These are phyloP conservation scores for Cremastinae sp. DNA, from an alignment of 2,888 invertebrate species.

Conservation along the genomic window DNA sequence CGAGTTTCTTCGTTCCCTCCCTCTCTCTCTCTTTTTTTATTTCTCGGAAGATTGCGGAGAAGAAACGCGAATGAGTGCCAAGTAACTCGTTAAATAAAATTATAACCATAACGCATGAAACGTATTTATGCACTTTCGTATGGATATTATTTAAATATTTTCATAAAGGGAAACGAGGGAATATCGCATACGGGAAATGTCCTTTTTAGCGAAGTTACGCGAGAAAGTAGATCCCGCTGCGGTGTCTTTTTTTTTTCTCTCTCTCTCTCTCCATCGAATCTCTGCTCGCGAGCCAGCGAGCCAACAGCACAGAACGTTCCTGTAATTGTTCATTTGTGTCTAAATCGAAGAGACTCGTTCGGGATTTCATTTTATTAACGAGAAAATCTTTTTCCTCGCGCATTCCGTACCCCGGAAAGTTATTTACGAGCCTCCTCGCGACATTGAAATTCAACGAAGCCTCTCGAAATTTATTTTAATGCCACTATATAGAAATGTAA, in stretches of 20 bases:
- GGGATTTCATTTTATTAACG: background rate
- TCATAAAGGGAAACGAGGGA: too few species aligned
- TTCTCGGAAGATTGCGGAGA: too few species aligned
- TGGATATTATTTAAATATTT: slow-evolving; percentile 1
- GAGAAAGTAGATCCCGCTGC: background rate
- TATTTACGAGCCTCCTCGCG: background rate
- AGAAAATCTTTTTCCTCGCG: background rate
- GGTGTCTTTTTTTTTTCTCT: too few species aligned
- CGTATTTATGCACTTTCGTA: slow-evolving; percentile 24
- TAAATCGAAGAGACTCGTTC: background rate
- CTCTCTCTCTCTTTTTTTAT: background rate
- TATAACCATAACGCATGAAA: slow-evolving; percentile 35
- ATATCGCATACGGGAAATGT: background rate
- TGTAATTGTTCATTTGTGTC: background rate
- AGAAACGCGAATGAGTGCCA: slow-evolving; percentile 31
- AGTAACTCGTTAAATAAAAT: slow-evolving; percentile 48
- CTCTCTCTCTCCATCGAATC: slow-evolving; percentile 2
- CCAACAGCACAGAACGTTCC: too few species aligned
- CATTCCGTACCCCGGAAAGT: background rate
- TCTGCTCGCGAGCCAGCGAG: too few species aligned
- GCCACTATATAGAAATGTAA: too few species aligned
- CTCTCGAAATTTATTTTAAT: too few species aligned
- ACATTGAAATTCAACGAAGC: background rate
- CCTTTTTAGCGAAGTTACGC: slow-evolving; percentile 7
- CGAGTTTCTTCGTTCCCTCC: background rate